Evolutionary conservation across 2,888 invertebrate species (phyloP), one percentile per base, ranked within the genome.

Genomic region (Geophilus truncorum): DNA sequence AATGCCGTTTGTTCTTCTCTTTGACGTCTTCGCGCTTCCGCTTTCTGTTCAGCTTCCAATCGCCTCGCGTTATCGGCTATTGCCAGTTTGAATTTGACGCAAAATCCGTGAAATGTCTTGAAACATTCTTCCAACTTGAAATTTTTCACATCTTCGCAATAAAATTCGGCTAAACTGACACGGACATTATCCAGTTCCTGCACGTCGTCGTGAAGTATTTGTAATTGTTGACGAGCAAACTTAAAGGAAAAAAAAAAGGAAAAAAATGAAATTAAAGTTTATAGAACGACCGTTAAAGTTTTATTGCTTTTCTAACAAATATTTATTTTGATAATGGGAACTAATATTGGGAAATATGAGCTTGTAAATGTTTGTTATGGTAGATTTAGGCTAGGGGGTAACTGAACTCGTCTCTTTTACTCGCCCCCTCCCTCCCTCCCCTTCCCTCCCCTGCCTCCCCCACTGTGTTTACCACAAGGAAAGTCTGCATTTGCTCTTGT

Each of bases 41-140:
- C 94, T 86, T 95, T 95, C 86, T 94, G 94, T 86, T 97, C 96
- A 85, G 94, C 92, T 30, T 93, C 90, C 81, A 91, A 90, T 4
- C 97, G 90, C 62, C 94, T 89, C 85, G 93, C 93, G 87, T 97
- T 97, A 86, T 97, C 97, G 85, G 87, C 87, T 34, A 86, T 83
- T 78, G 88, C 87, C 77, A 86, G 84, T 81, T 85, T 85, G 79
- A 88, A 86, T 82, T 86, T 86, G 81, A 91, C 91, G 87, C 95
- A 95, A 89, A 98, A 97, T 76, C 91, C 91, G 85, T 94, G 93
- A 86, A 98, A 92, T 83, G 94, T 93, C 87, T 93, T 93, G 85
- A 96, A 95, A 85, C 97, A 97, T 86, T 98, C 97, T 86, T 98
- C 97, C 57, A 98, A 89, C 87, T 96, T 96, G 86, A 98, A 98